Conservation (phyloP, 2,113 vertebrate species). For the Vulpes lagopus region DNA sequence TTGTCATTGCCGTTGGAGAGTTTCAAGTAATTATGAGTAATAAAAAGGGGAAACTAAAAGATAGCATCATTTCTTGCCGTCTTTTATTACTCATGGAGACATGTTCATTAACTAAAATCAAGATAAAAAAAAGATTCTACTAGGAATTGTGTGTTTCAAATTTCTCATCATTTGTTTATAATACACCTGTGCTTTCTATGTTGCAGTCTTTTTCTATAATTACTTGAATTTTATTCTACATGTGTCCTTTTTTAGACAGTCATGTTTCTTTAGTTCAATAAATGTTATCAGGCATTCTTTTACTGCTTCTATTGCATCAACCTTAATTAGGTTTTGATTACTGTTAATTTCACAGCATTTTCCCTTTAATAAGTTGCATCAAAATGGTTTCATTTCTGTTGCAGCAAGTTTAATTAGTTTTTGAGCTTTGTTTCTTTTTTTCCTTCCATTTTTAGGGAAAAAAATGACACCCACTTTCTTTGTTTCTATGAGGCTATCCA, state of each 20-base stretch:
- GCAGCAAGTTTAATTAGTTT: constrained; percentile 90
- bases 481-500: constrained; percentile 75
- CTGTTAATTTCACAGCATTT: constrained; percentile 92
- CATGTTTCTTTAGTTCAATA: constrained; percentile 88
- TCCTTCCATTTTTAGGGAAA: constrained; percentile 76
- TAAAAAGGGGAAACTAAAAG: neutral
- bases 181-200: constrained; percentile 81
- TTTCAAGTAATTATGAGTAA: neutral
- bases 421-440: constrained; percentile 87
- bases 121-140: constrained; percentile 46
- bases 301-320: constrained; percentile 87
- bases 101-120: constrained; percentile 72
- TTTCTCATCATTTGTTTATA: constrained; percentile 75
- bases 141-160: constrained; percentile 76
- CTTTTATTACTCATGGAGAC: neutral
- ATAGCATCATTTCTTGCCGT: neutral
- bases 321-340: constrained; percentile 92
- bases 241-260: constrained; percentile 84
- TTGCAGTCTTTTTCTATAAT: constrained; percentile 86
- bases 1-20: neutral
- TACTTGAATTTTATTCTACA: constrained; percentile 87
- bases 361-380: constrained; percentile 88
- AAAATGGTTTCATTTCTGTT: constrained; percentile 88
- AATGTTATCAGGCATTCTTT: constrained; percentile 90
- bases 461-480: constrained; percentile 67